phyloP scores from a whole-genome alignment of 2,113 vertebrate species.

The Brachypteracias leptosomus region DNA sequence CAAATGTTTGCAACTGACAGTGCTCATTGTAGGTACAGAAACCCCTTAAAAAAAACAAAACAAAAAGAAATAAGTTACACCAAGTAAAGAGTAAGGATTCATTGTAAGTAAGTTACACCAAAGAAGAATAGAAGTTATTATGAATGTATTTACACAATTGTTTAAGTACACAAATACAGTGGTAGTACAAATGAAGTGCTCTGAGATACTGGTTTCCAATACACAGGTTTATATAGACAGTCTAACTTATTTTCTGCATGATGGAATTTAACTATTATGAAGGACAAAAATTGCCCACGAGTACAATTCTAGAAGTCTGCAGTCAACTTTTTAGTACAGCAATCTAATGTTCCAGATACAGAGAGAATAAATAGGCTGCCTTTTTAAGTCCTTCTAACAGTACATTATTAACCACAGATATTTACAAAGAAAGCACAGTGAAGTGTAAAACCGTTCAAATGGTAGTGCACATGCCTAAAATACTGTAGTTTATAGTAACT shows the following conservation, averaged over 20 bases:
- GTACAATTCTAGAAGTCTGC: slow-evolving; percentile 55
- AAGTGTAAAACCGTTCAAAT: slow-evolving; percentile 43
- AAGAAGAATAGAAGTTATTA: slow-evolving; percentile 78
- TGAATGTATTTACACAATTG: slow-evolving; percentile 95
- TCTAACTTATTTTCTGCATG: slow-evolving; percentile 36
- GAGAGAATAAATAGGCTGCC: slow-evolving; percentile 49
- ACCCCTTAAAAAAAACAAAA: background rate
- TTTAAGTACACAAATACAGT: slow-evolving; percentile 91
- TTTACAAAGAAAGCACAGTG: slow-evolving; percentile 66
- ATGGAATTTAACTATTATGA: slow-evolving; percentile 53
- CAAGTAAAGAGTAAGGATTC: background rate
- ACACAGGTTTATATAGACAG: slow-evolving; percentile 66
- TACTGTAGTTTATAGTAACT: slow-evolving; percentile 31
- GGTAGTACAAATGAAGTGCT: slow-evolving; percentile 83
- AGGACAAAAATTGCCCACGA: slow-evolving; percentile 37
- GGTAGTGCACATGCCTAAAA: slow-evolving; percentile 55
- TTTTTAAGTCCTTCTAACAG: slow-evolving; percentile 51
- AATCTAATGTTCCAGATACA: slow-evolving; percentile 63
- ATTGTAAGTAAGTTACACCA: slow-evolving; percentile 20
- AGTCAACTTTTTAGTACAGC: slow-evolving; percentile 59
- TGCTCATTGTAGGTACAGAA: background rate
- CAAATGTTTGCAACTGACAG: background rate
- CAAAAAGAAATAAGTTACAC: background rate
- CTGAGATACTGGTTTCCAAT: slow-evolving; percentile 71
- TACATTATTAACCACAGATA: slow-evolving; percentile 48